phyloP scores from a whole-genome alignment of 1,140 invertebrate species.

The Lepidostoma basale region DNA sequence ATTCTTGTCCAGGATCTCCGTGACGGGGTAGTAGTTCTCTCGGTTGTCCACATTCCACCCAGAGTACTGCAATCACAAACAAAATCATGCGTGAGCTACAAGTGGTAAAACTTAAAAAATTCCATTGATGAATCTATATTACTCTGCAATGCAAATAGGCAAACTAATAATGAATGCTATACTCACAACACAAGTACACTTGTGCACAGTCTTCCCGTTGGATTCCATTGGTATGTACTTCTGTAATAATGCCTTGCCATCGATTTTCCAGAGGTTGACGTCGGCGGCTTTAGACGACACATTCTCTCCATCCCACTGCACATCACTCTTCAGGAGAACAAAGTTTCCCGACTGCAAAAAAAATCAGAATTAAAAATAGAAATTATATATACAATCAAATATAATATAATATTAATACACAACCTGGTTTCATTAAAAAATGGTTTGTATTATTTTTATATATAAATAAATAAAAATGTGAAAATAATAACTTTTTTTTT shows the following conservation, averaged over 20 bases:
- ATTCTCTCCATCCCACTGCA: constrained; percentile 63
- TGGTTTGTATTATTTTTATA: too few relatives aligned
- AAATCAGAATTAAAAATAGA: background rate
- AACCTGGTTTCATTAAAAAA: too few relatives aligned
- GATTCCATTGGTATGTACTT: constrained; percentile 77
- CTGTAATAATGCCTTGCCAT: constrained; percentile 78
- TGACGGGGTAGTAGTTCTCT: constrained; percentile 68
- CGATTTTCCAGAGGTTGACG: constrained; percentile 77
- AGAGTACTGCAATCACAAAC: constrained; percentile 64
- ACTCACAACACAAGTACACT: constrained; percentile 77
- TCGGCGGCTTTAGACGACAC: constrained; percentile 61
- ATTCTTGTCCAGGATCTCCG: constrained; percentile 60
- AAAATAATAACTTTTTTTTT: too few relatives aligned
- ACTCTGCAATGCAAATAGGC: background rate
- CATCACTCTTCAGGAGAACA: constrained; percentile 70
- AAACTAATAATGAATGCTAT: constrained; percentile 26
- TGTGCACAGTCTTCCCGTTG: constrained; percentile 71
- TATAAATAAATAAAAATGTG: too few relatives aligned
- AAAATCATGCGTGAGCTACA: background rate
- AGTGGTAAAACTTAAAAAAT: background rate
- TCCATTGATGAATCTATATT: background rate
- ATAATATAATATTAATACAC: too few relatives aligned
- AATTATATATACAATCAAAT: background rate
- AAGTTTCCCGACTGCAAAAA: constrained; percentile 70
- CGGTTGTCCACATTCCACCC: constrained; percentile 72